phyloP scores from a whole-genome alignment of 1,140 invertebrate species.

The Chelonus insularis region DNA sequence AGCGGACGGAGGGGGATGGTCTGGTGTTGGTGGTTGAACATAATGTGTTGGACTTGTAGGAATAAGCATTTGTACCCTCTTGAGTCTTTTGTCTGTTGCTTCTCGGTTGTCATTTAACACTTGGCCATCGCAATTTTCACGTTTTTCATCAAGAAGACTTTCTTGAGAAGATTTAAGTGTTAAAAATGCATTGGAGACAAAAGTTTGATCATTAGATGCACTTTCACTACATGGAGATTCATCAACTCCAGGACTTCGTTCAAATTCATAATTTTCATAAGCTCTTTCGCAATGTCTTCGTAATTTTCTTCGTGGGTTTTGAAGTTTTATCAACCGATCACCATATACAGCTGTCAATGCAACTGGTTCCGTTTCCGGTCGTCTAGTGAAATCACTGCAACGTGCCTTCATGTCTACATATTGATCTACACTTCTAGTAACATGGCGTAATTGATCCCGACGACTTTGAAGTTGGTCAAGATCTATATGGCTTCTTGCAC shows the following conservation, averaged over 20 bases:
- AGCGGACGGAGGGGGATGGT: constrained; percentile 92
- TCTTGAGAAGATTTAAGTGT: constrained; percentile 68
- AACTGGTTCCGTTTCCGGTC: constrained; percentile 65
- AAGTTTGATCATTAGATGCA: constrained; percentile 55
- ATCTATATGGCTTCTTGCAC: constrained; percentile 69
- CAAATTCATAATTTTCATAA: constrained; percentile 66
- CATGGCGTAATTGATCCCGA: constrained; percentile 66
- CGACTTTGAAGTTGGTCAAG: constrained; percentile 66
- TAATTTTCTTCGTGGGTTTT: constrained; percentile 73
- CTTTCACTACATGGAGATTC: constrained; percentile 59
- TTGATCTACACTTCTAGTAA: constrained; percentile 71
- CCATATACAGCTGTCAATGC: constrained; percentile 75
- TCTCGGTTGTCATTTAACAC: constrained; percentile 37
- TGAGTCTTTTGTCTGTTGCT: constrained; percentile 51
- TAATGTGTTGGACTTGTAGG: constrained; percentile 85
- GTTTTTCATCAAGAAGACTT: constrained; percentile 64
- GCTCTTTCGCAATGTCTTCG: constrained; percentile 63
- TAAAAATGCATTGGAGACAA: constrained; percentile 65
- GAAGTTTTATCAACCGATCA: constrained; percentile 71
- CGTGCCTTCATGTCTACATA: constrained; percentile 74
- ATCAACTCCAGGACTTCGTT: constrained; percentile 50
- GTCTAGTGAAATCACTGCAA: constrained; percentile 54
- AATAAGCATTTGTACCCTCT: constrained; percentile 62
- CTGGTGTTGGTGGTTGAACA: constrained; percentile 88
- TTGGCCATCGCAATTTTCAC: constrained; percentile 49